Evolutionary conservation across 1,140 invertebrate species (phyloP), one percentile per base, ranked within the genome.

Genomic region (Ceratina japonica): DNA sequence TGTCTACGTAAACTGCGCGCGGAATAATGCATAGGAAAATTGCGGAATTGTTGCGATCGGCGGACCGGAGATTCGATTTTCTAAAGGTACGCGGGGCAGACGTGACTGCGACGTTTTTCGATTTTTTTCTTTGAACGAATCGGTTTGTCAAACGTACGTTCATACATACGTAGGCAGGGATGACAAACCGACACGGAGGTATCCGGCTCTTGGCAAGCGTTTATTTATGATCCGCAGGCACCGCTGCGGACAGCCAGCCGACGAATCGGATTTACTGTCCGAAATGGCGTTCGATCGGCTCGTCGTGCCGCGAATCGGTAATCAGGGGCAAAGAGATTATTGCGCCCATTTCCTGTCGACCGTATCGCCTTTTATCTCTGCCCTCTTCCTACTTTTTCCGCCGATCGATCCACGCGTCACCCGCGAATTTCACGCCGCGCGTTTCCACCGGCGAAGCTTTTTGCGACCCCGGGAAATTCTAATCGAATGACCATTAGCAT

Each of bases 121-220:
- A 44, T 18, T 56, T 56, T 13, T 56, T 56, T 56, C 54, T 56
- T n/a, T 3, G 18, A n/a, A 56, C 74, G 66, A 81, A 51, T n/a
- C 75, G 83, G 80, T 86, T 86, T 85, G 80, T 85, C 84, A 80
- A 68, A 68, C 61, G 69, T 68, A 73, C 69, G 70, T 24, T 8
- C 49, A n/a, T 51, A 69, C 51, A 24, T 31, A 31, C 44, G 44
- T 3, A 68, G 62, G 44, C 24, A 24, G 37, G 82, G 79, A 85
- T 86, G 84, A 86, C 75, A 86, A 86, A 86, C 83, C 72, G 83
- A 82, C 75, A 80, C 72, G 63, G 52, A 72, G 80, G 83, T 85
- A 85, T 86, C 84, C 84, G 84, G 80, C 24, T 54, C 70, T 62
- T 80, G 75, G 83, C 84, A 80, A 85, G 63, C 84, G 80, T 86